Conservation (phyloP, 2,113 vertebrate genomes). For the Lampris incognitus region DNA sequence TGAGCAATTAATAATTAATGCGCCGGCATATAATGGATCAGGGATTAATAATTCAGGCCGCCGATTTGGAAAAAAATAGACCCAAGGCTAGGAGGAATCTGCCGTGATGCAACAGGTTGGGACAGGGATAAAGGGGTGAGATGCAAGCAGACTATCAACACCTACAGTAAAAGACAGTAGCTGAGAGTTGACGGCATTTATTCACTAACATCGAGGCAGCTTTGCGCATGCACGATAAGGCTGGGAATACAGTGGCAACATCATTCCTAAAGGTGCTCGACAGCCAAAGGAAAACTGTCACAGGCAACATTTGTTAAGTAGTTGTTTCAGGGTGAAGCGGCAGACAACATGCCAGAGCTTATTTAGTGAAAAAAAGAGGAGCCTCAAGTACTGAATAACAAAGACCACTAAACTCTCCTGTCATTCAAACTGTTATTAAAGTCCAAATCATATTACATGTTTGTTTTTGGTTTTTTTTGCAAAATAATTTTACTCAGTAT, state of each 20-base stretch:
- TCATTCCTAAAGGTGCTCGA: conserved; percentile 27
- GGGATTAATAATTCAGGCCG: conserved; percentile 78
- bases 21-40: conserved; percentile 72
- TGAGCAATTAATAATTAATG: conserved; percentile 81
- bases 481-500: conserved; percentile 37
- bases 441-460: conserved; percentile 13
- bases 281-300: conserved; percentile 47
- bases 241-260: conserved; percentile 63
- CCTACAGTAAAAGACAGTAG: conserved; percentile 16
- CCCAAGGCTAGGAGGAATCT: conserved; percentile 56
- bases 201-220: conserved; percentile 61
- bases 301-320: conserved; percentile 67
- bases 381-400: not conserved
- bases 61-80: conserved; percentile 75
- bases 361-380: conserved; percentile 13
- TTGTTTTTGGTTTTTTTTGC: conserved; percentile 5
- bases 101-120: conserved; percentile 65
- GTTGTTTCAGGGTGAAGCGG: conserved; percentile 42
- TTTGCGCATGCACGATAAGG: conserved; percentile 61
- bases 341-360: conserved; percentile 6
- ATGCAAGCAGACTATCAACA: conserved; percentile 18
- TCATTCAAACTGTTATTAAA: conserved; percentile 24
- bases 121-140: conserved; percentile 23
- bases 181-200: conserved; percentile 47
- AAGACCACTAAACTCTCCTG: not conserved